Evolutionary conservation across 2,888 invertebrate genomes (phyloP).

Genomic region (Prenolepis imparis): DNA sequence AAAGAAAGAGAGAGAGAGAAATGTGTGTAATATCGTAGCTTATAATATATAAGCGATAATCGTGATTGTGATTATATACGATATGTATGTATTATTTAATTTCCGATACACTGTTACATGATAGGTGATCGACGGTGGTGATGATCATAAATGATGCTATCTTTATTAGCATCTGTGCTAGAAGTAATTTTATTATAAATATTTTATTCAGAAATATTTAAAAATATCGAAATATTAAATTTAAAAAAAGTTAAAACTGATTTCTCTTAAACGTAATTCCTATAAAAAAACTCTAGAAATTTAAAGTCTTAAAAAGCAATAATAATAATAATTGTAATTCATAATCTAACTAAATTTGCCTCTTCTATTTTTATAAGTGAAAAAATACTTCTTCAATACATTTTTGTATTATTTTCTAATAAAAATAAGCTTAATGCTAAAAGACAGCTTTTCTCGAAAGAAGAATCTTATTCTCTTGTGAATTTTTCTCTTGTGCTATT

Average conservation of each 20-base stretch:
- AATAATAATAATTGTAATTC: neutral
- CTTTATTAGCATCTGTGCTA: neutral
- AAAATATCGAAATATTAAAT: neutral
- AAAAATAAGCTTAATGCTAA: neutral
- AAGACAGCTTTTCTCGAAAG: neutral
- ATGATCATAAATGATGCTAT: neutral
- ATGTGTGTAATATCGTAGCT: too few relatives aligned
- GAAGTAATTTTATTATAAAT: too few relatives aligned
- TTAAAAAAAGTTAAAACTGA: neutral
- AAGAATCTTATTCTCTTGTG: too few relatives aligned
- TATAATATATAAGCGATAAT: too few relatives aligned
- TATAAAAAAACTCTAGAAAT: neutral
- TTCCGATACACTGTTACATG: conserved; percentile 30
- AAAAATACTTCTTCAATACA: too few relatives aligned
- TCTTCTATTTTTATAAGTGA: too few relatives aligned
- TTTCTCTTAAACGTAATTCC: neutral
- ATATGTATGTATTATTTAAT: conserved; percentile 14
- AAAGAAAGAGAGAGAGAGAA: too few relatives aligned
- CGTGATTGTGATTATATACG: too few relatives aligned
- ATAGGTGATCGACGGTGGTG: neutral
- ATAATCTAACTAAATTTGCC: too few relatives aligned
- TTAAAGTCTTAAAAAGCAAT: neutral
- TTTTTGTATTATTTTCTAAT: too few relatives aligned
- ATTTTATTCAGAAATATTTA: neutral
- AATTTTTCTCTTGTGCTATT: neutral